phyloP scores from a whole-genome alignment of 2,113 vertebrate species.

The Okapia johnstoni region DNA sequence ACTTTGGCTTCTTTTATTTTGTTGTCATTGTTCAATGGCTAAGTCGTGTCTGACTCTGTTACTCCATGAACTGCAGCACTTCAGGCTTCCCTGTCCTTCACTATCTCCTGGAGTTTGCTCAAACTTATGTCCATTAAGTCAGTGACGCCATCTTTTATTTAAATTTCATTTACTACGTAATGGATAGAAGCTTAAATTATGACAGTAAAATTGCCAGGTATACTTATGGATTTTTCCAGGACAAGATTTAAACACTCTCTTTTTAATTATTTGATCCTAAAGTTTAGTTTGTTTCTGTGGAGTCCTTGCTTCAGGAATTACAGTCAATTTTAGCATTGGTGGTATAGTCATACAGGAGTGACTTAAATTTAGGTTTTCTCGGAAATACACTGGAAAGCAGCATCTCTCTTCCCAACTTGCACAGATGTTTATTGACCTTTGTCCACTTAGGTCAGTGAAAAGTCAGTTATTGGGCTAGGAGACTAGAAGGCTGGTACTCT shows the following conservation, averaged over 20 bases:
- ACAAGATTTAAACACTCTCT: not conserved
- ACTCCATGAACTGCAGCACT: not conserved
- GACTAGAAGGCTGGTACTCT: not conserved
- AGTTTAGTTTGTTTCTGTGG: not conserved
- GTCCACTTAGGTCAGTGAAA: not conserved
- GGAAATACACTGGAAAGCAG: not conserved
- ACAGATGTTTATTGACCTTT: not conserved
- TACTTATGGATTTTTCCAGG: not conserved
- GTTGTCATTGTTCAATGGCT: not conserved
- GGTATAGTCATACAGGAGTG: not conserved
- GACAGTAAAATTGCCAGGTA: not conserved
- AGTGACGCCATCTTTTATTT: not conserved
- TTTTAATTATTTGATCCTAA: slow-evolving; percentile 2
- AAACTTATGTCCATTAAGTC: not conserved
- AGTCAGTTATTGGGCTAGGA: not conserved
- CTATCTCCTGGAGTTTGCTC: not conserved
- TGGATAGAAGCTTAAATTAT: not conserved
- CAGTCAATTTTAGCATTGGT: not conserved
- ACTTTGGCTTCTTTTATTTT: not conserved
- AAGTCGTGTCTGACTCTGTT: not conserved
- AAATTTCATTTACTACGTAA: not conserved
- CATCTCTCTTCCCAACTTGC: not conserved
- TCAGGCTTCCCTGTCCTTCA: not conserved
- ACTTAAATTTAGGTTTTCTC: not conserved
- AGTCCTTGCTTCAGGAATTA: not conserved